Evolutionary conservation across 2,888 invertebrate genomes (phyloP).

Genomic region (Pardosa pseudoannulata): DNA sequence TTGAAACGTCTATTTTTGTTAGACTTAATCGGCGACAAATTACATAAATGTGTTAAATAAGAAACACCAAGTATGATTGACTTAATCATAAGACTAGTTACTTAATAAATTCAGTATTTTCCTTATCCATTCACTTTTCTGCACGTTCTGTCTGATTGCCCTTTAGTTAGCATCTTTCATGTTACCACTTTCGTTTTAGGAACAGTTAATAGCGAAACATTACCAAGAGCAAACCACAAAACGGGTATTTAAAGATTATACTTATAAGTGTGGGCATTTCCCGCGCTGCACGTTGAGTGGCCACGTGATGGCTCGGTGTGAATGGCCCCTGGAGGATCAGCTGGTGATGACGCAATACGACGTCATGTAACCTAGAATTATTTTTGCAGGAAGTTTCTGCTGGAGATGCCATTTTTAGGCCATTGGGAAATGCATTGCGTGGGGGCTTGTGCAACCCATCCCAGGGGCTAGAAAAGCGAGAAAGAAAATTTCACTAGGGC

Average conservation of each 20-base stretch:
- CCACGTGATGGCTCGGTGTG: conserved; percentile 59
- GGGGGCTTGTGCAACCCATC: conserved; percentile 31
- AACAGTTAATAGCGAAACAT: neutral
- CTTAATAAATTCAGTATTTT: too few relatives aligned
- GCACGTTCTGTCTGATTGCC: too few relatives aligned
- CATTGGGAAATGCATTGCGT: conserved; percentile 20
- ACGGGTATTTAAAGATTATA: neutral
- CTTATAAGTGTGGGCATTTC: conserved; percentile 30
- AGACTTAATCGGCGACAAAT: neutral
- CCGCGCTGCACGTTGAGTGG: conserved; percentile 44
- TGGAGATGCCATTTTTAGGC: conserved; percentile 49
- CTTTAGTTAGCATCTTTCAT: too few relatives aligned
- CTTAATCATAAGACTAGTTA: too few relatives aligned
- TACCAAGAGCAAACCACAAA: neutral
- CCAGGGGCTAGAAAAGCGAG: neutral
- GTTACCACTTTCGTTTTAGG: neutral
- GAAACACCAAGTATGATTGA: too few relatives aligned
- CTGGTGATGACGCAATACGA: conserved; percentile 38
- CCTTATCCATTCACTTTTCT: too few relatives aligned
- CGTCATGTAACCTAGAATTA: conserved; percentile 65
- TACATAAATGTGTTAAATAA: neutral
- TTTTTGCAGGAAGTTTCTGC: conserved; percentile 35
- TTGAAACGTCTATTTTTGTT: neutral
- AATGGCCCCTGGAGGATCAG: conserved; percentile 56
- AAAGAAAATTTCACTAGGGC: conserved; percentile 30